Conservation (phyloP, 2,113 vertebrate genomes). For the Pedetes capensis region DNA sequence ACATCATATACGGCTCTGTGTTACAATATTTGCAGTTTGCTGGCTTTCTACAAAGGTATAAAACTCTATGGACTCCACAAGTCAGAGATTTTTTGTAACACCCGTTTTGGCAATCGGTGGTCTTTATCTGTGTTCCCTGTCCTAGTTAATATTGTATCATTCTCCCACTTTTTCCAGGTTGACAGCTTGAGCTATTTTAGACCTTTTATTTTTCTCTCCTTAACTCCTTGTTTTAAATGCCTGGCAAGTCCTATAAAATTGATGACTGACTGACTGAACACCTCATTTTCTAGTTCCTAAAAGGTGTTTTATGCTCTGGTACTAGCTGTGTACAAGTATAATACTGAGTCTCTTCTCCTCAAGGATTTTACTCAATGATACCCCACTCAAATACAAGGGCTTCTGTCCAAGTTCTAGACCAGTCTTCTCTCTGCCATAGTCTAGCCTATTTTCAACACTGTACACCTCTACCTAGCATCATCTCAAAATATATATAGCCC, state of each 20-base stretch:
- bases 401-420: not conserved
- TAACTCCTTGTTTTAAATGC: not conserved
- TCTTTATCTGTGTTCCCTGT: not conserved
- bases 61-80: not conserved
- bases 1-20: not conserved
- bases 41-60: not conserved
- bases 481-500: not conserved
- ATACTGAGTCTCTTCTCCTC: not conserved
- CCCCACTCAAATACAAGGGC: not conserved
- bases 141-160: not conserved
- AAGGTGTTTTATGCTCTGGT: not conserved
- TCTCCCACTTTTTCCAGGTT: not conserved
- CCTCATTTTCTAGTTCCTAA: not conserved
- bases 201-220: not conserved
- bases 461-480: not conserved
- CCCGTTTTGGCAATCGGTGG: not conserved
- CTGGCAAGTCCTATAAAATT: not conserved
- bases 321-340: not conserved
- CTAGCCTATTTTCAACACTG: not conserved
- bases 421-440: not conserved
- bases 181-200: not conserved
- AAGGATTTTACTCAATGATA: not conserved
- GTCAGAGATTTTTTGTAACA: not conserved
- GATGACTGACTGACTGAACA: not conserved
- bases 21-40: accelerated